These are phyloP conservation scores for Mohoua ochrocephala DNA, from an alignment of 2,113 vertebrate species.

Conservation along the genomic window DNA sequence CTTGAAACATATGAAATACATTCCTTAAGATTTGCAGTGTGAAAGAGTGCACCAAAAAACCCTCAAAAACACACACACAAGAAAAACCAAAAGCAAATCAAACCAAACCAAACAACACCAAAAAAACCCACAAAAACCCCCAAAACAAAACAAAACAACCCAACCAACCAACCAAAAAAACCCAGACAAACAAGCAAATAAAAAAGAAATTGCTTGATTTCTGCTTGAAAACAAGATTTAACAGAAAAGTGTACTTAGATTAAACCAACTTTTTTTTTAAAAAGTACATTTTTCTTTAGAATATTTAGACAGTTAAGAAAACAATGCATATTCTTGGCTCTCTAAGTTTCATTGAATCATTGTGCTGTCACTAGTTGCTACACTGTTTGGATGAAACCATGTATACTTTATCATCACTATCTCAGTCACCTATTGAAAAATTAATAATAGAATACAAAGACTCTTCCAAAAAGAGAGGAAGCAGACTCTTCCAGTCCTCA, in stretches of 20 bases:
- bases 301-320: background rate
- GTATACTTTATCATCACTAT: background rate
- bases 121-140: background rate
- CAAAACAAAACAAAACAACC: background rate
- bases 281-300: background rate
- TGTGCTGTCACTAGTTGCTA: background rate
- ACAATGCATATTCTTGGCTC: background rate
- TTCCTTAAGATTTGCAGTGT: background rate
- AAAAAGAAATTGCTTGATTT: background rate
- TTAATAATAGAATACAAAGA: background rate
- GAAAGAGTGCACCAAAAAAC: background rate
- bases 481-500: background rate
- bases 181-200: background rate
- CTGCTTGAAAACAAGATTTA: background rate
- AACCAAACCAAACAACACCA: background rate
- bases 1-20: background rate
- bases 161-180: too few relatives aligned
- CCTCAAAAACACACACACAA: too few relatives aligned
- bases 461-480: background rate
- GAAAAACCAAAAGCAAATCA: too few relatives aligned
- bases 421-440: background rate
- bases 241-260: background rate
- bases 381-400: background rate
- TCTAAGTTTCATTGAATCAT: background rate
- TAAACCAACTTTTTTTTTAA: background rate